These are phyloP conservation scores for Holothuria leucospilota DNA, from an alignment of 53 echinoderm and acorn worm genomes.

Conservation along the genomic window DNA sequence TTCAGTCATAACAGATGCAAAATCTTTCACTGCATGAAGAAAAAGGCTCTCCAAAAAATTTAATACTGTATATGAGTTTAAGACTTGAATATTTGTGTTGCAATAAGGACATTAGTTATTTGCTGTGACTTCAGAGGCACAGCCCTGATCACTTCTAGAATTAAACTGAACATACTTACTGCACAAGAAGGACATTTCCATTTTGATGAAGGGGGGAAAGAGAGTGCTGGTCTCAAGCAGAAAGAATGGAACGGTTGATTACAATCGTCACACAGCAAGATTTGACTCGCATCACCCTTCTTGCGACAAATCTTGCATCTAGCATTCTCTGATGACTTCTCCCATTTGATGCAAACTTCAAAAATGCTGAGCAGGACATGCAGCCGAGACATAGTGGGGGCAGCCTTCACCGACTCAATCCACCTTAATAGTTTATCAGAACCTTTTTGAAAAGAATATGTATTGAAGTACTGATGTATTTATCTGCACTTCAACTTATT, in stretches of 20 bases:
- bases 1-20: too few relatives aligned
- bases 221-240: constrained; percentile 84
- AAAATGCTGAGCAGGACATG: constrained; percentile 85
- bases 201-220: constrained; percentile 68
- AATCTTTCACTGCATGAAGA: too few relatives aligned
- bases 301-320: constrained; percentile 96
- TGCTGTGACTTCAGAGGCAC: too few relatives aligned
- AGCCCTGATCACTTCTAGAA: too few relatives aligned
- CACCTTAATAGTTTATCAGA: constrained; percentile 72
- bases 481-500: too few relatives aligned
- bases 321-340: constrained; percentile 91
- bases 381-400: constrained; percentile 76
- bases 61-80: too few relatives aligned
- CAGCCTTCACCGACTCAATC: constrained; percentile 67
- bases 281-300: constrained; percentile 81
- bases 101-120: too few relatives aligned
- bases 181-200: constrained; percentile 97
- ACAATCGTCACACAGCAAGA: constrained; percentile 89
- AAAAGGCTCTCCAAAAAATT: too few relatives aligned
- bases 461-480: too few relatives aligned
- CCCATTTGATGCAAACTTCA: constrained; percentile 93
- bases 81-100: too few relatives aligned
- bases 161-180: constrained; percentile 56
- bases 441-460: background rate
- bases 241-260: constrained; percentile 95